A percentile compares a stretch with the other conserved stretches of the same genome.
phyloP scores from a whole-genome alignment of 2,113 vertebrate genomes.

The Genyomyrus donnyi region DNA sequence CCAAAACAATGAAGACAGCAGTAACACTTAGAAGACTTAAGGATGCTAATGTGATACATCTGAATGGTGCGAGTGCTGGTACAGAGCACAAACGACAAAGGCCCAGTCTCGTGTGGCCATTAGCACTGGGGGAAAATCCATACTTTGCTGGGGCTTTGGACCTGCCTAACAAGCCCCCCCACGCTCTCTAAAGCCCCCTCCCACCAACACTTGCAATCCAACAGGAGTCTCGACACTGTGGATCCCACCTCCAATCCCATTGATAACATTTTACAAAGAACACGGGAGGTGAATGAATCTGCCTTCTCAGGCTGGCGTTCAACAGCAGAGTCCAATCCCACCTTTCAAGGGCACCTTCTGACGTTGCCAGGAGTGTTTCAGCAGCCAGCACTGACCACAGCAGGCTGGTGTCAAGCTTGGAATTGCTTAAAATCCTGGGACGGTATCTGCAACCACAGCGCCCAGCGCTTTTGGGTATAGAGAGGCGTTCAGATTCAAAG shows the following conservation, averaged over 20 bases:
- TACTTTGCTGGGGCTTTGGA: not conserved
- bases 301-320: not conserved
- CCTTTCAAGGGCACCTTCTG: constrained; percentile 41
- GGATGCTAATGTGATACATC: not conserved
- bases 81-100: not conserved
- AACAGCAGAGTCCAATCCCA: constrained; percentile 28
- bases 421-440: constrained; percentile 40
- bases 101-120: not conserved
- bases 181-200: not conserved
- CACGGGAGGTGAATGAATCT: constrained; percentile 11
- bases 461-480: constrained; percentile 43
- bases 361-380: constrained; percentile 45
- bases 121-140: not conserved
- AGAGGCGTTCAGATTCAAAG: constrained; percentile 32
- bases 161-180: not conserved
- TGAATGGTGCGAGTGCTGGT: not conserved
- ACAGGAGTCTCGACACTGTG: not conserved
- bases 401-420: constrained; percentile 49
- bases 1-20: not conserved
- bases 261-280: constrained; percentile 15
- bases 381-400: constrained; percentile 54
- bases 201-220: not conserved
- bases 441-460: constrained; percentile 40
- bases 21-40: not conserved
- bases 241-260: not conserved